phyloP scores from a whole-genome alignment of 2,113 vertebrate species.

The Petromus typicus region DNA sequence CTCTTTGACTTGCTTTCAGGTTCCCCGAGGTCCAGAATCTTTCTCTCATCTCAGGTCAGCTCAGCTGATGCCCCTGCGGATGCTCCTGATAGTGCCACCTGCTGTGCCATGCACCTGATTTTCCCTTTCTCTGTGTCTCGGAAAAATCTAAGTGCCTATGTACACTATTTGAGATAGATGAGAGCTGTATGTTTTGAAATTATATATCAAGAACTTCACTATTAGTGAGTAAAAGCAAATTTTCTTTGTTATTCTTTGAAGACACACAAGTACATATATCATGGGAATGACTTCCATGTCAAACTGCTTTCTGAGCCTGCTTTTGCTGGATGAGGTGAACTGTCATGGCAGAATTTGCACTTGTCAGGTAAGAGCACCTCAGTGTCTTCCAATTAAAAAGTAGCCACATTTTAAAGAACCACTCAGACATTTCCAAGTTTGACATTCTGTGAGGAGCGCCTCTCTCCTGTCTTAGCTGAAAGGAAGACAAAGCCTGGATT shows the following conservation, averaged over 20 bases:
- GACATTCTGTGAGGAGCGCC: background rate
- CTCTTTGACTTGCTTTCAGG: background rate
- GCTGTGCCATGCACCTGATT: background rate
- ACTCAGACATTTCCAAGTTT: background rate
- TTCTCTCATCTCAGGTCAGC: background rate
- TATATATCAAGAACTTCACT: background rate
- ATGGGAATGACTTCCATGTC: background rate
- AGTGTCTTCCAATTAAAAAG: conserved; percentile 1
- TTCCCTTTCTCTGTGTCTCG: background rate
- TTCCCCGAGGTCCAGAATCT: background rate
- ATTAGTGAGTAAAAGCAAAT: background rate
- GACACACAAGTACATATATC: background rate
- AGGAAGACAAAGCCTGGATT: background rate
- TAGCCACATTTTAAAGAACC: background rate
- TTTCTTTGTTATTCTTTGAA: background rate
- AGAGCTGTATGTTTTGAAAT: background rate
- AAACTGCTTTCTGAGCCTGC: background rate
- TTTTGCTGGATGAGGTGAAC: background rate
- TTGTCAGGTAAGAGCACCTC: background rate
- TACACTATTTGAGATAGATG: background rate
- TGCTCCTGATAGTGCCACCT: background rate
- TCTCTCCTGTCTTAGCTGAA: background rate
- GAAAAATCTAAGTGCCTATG: background rate
- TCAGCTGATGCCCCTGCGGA: background rate
- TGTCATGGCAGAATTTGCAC: background rate